phyloP scores from a whole-genome alignment of 2,797 vertebrate genomes.

The Synaphobranchus kaupii region DNA sequence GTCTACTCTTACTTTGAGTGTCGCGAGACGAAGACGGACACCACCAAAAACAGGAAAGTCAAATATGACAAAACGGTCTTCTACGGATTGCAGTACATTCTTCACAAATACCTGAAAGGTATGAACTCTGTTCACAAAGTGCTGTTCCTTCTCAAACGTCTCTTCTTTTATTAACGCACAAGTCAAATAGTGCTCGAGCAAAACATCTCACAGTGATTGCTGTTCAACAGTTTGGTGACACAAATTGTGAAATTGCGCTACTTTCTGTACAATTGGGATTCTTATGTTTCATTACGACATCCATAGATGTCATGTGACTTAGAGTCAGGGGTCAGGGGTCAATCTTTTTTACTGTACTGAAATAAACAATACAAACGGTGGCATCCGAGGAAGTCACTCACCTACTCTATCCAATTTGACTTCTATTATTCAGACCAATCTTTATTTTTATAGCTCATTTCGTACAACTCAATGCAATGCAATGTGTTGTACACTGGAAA shows the following conservation, averaged over 20 bases:
- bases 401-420: too few species aligned
- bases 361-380: too few species aligned
- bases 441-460: too few species aligned
- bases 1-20: constrained; percentile 99
- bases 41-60: constrained; percentile 87
- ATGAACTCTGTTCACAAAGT: constrained; percentile 26
- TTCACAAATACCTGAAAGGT: constrained; percentile 98
- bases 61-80: constrained; percentile 98
- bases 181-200: not conserved
- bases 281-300: not conserved
- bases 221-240: not conserved
- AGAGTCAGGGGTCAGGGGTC: too few species aligned
- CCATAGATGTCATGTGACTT: not conserved
- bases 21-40: constrained; percentile 92
- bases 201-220: not conserved
- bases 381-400: too few species aligned
- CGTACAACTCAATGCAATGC: too few species aligned
- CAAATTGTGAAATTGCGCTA: not conserved
- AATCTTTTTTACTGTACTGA: too few species aligned
- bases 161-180: not conserved
- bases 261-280: too few species aligned
- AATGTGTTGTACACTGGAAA: too few species aligned
- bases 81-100: constrained; percentile 97
- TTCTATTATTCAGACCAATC: too few species aligned
- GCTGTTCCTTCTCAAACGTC: not conserved